Percentiles rank a stretch among this genome's conserved stretches.
These are phyloP conservation scores for Ursus arctos DNA, from an alignment of 2,113 vertebrate genomes.

Conservation along the genomic window DNA sequence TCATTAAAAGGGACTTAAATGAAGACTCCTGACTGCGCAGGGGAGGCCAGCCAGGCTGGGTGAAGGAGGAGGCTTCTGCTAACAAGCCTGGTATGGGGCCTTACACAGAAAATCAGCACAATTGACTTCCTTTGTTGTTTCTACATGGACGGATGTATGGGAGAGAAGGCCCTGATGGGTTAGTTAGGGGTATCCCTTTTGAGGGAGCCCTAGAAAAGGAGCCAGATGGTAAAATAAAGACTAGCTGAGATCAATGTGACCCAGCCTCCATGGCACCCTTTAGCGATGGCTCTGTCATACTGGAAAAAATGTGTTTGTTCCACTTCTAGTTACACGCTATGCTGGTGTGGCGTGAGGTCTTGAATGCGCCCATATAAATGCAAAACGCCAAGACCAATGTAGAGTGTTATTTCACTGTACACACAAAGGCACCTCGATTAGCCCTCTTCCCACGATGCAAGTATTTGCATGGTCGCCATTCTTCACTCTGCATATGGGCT, in stretches of 20 bases:
- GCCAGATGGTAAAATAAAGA: constrained; percentile 71
- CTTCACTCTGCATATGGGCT: background rate
- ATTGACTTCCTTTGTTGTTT: constrained; percentile 66
- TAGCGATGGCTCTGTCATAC: background rate
- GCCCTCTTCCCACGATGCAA: background rate
- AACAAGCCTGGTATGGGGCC: constrained; percentile 72
- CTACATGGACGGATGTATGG: background rate
- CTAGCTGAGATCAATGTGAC: constrained; percentile 49
- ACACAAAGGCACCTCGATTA: constrained; percentile 44
- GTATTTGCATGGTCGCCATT: background rate
- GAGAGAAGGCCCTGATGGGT: constrained; percentile 60
- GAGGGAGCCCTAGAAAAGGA: constrained; percentile 41
- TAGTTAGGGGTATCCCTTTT: constrained; percentile 53
- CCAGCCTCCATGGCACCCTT: background rate
- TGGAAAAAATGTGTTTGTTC: background rate
- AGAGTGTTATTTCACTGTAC: background rate
- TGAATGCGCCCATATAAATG: constrained; percentile 36
- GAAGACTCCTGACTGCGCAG: constrained; percentile 72
- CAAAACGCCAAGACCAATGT: background rate
- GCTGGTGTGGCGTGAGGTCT: background rate
- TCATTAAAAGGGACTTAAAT: constrained; percentile 80
- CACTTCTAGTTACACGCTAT: background rate
- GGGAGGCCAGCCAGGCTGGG: constrained; percentile 49
- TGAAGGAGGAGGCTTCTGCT: constrained; percentile 63
- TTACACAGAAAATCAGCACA: constrained; percentile 53